Evolutionary conservation across 2,797 vertebrate genomes (phyloP).

Genomic region (Falco columbarius): DNA sequence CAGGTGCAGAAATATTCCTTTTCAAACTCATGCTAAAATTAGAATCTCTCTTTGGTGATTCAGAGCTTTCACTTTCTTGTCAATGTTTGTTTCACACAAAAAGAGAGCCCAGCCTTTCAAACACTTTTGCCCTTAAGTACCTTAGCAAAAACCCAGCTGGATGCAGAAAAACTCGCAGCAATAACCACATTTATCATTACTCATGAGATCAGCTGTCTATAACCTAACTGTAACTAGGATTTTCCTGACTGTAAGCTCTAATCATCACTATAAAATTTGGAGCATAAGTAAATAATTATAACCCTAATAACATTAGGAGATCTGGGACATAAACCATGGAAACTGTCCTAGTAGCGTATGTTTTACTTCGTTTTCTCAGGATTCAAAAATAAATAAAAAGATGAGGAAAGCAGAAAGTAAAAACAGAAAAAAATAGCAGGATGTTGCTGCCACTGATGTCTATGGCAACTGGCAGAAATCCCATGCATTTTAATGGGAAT

Average conservation of each 20-base stretch:
- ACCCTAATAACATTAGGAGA: neutral
- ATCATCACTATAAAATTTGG: neutral
- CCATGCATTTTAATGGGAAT: conserved; percentile 54
- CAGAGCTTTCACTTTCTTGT: neutral
- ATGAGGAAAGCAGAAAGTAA: conserved; percentile 25
- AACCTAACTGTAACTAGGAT: neutral
- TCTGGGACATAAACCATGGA: neutral
- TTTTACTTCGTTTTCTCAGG: neutral
- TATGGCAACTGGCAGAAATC: conserved; percentile 64
- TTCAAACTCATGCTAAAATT: neutral
- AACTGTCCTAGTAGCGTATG: neutral
- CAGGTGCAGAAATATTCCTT: neutral
- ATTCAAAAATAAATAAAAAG: conserved; percentile 32
- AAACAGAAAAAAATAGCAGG: conserved; percentile 22
- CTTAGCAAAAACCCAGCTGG: neutral
- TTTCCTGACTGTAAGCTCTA: neutral
- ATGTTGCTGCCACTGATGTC: conserved; percentile 57
- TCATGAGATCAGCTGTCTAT: neutral
- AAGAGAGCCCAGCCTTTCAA: neutral
- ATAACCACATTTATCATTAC: neutral
- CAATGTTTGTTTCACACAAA: neutral
- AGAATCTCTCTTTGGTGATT: neutral
- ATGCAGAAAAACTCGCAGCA: neutral
- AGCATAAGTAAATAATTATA: neutral
- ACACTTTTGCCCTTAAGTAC: neutral